phyloP scores from a whole-genome alignment of 2,888 invertebrate species.

The Acleris emargana region DNA sequence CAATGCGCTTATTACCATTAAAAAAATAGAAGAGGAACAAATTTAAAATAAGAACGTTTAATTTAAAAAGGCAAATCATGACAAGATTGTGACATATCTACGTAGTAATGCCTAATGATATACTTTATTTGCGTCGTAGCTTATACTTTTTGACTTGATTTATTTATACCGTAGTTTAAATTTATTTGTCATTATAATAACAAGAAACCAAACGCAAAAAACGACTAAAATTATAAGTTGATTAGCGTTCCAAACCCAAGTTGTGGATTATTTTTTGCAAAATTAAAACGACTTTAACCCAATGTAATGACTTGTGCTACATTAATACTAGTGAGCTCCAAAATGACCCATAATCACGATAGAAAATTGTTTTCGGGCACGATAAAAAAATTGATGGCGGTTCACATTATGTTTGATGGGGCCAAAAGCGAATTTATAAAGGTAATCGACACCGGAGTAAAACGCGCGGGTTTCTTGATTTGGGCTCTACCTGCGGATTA shows the following conservation, averaged over 20 bases:
- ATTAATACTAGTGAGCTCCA: slow-evolving; percentile 77
- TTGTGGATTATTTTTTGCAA: slow-evolving; percentile 18
- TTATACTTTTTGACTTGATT: no score
- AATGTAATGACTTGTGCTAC: slow-evolving; percentile 63
- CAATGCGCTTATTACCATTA: no score
- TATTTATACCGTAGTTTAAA: no score
- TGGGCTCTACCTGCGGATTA: not conserved
- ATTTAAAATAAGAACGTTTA: no score
- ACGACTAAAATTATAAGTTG: not conserved
- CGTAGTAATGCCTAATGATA: no score
- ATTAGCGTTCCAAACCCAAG: not conserved
- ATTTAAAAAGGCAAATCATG: no score
- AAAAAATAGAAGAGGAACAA: no score
- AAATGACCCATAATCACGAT: slow-evolving; percentile 81
- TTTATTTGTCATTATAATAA: no score
- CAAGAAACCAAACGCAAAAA: no score
- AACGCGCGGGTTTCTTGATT: not conserved
- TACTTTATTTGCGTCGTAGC: no score
- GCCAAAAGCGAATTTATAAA: slow-evolving; percentile 68
- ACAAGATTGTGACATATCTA: no score
- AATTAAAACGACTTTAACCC: slow-evolving; percentile 50
- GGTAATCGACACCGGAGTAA: slow-evolving; percentile 50
- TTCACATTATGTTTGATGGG: slow-evolving; percentile 72
- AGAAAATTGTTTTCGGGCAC: slow-evolving; percentile 80
- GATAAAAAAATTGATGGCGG: slow-evolving; percentile 72